Base-by-base conservation (phyloP, 2,797 vertebrate genomes). In the Pseudotriccus pelzelni region DNA sequence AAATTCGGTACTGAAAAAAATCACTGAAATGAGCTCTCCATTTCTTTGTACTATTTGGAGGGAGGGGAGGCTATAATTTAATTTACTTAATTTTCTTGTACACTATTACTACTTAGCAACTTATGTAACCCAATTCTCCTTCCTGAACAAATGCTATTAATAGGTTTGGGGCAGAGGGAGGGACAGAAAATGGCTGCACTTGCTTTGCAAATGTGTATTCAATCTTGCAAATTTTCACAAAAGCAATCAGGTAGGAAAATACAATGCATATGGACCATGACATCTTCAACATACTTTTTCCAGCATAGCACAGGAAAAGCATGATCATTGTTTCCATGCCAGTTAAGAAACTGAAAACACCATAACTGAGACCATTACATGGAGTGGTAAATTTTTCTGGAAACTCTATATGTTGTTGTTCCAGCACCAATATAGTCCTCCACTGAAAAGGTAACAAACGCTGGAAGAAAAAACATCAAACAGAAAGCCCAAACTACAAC, bases 231-330 rank as follows among this genome's bases (percentile, higher is more conserved):
- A 77, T 55, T 44, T 74, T 77, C 8, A 6, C 41, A 93, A 77
- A 59, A 88, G 39, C 43, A 88, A 67, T 27, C 43, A 89, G 41
- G 8, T 66, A 73, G 46, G 27, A 93, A 89, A 91, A 90, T 59
- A 4, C 39, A 56, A 21, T 17, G n/a, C 56, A 49, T 3, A 64
- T 39, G 30, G 36, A 74, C 24, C 1, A 0, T 27, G 30, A 72
- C 28, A 58, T 50, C 46, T 81, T 60, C 20, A 80, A 47, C 14
- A 68, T 17, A 66, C 19, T 18, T 66, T 5, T 59, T 39, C 41
- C 67, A 36, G 32, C 30, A 27, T 1, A 87, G 28, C 8, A 66
- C 39, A 84, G 10, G 17, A 14, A 64, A 94, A 84, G 49, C 17
- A 66, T 44, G 82, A 83, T 46, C 36, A 67, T 12, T 22, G 13